Base-by-base conservation (phyloP, 2,888 invertebrate species). In the Cyclophora albipunctata region DNA sequence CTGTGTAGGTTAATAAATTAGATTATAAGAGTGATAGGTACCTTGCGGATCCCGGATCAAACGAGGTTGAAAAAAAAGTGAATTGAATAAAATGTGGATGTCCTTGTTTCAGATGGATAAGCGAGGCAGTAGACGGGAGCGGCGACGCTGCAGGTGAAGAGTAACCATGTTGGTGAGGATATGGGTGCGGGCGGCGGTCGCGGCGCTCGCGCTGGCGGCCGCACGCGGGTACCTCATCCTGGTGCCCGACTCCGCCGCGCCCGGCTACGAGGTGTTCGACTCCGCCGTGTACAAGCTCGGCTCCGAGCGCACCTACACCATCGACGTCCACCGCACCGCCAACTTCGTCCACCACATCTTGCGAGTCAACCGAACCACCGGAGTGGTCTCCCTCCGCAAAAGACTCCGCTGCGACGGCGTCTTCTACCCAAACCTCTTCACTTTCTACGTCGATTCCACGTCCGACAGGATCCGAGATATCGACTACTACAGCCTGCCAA, bases 371-470 rank as follows among this genome's bases (percentile, higher is more conserved):
- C 90, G 91, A 50, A 92, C 92, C 66, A 92, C 91, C 57, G 96
- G 96, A 7, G 91, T 92, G 59, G 93, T 96, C 51, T 91, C 91
- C n/a, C 84, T 96, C 41, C 90, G 92, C 59, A 92, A 93, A 67
- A 90, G 90, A 49, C 84, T 96, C 7, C 91, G 92, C 70, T 96
- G 96, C 79, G 93, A 95, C 67, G 95, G 95, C 55, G 90, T 95
- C 40, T 92, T 93, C 60, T 96, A 96, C 72, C 96, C 96, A 0
- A 94, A 94, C 67, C 90, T 96, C 50, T 96, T 96, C 76, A 96
- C 95, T 3, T 91, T 96, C 71, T 95, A 95, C 78, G 93, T 96
- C 54, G 96, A 96, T 75, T 96, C 96, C 40, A 94, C 94, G 47
- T 94, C 95, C 56, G 94, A 93, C 65, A 88, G 94, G 49, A 87